Evolutionary conservation across 2,113 vertebrate genomes (phyloP).

Genomic region (Acrocephalus kingi): DNA sequence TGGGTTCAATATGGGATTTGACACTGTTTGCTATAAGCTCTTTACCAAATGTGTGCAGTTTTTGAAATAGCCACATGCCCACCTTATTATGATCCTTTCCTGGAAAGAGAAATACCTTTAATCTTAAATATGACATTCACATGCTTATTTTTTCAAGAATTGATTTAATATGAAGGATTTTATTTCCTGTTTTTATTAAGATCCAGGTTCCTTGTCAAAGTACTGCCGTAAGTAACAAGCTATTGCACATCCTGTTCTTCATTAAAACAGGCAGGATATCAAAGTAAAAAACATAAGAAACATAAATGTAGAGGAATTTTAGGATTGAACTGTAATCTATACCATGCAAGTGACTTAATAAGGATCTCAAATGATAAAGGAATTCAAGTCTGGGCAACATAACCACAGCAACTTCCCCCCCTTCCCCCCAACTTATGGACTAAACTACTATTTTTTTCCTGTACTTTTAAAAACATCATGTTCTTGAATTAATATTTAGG

Average conservation of each 20-base stretch:
- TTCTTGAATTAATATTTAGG: slow-evolving; percentile 21
- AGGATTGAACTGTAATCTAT: slow-evolving; percentile 68
- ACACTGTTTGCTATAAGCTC: slow-evolving; percentile 75
- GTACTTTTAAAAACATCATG: background rate
- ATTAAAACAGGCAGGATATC: slow-evolving; percentile 72
- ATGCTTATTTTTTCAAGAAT: slow-evolving; percentile 74
- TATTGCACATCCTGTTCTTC: slow-evolving; percentile 68
- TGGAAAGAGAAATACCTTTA: slow-evolving; percentile 74
- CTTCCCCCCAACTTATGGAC: background rate
- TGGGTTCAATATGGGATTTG: slow-evolving; percentile 77
- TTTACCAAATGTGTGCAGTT: slow-evolving; percentile 75
- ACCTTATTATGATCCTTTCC: slow-evolving; percentile 75
- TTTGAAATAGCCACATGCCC: slow-evolving; percentile 77
- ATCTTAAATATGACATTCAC: slow-evolving; percentile 78
- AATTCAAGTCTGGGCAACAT: slow-evolving; percentile 53
- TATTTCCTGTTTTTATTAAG: slow-evolving; percentile 81
- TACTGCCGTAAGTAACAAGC: slow-evolving; percentile 62
- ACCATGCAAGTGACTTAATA: slow-evolving; percentile 69
- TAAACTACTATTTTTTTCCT: background rate
- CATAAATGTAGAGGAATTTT: slow-evolving; percentile 69
- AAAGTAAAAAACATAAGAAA: slow-evolving; percentile 69
- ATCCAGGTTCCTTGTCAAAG: slow-evolving; percentile 67
- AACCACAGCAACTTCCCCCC: background rate
- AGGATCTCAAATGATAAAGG: slow-evolving; percentile 68
- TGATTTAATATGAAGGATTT: slow-evolving; percentile 78